Evolutionary conservation across 1,140 invertebrate species (phyloP).

Genomic region (Scaptomyza hsui): DNA sequence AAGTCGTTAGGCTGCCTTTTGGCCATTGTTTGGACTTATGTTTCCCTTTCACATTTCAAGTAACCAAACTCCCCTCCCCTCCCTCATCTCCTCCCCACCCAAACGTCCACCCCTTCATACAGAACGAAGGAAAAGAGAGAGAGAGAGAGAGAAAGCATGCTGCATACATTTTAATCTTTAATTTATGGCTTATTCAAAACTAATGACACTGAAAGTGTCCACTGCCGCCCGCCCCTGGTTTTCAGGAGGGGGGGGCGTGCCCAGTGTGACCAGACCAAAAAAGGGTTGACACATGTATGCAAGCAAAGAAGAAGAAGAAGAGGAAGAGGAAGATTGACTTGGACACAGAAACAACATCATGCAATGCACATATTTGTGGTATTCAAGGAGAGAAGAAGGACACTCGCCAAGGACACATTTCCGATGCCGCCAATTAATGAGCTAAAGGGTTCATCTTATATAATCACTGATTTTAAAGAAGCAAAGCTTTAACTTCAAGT

Average conservation of each 20-base stretch:
- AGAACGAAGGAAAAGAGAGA: constrained; percentile 6
- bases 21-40: constrained; percentile 74
- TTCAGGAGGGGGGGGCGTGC: not conserved
- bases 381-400: too few relatives aligned
- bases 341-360: too few relatives aligned
- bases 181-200: constrained; percentile 81
- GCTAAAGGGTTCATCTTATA: too few relatives aligned
- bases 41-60: constrained; percentile 64
- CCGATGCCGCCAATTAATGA: too few relatives aligned
- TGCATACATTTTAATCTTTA: constrained; percentile 73
- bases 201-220: constrained; percentile 76
- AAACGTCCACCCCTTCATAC: not conserved
- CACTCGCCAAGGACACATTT: too few relatives aligned
- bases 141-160: constrained; percentile 22
- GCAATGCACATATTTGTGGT: too few relatives aligned
- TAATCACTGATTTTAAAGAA: too few relatives aligned
- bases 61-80: not conserved
- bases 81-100: not conserved
- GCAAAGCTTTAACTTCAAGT: too few relatives aligned
- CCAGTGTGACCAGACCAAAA: constrained; percentile 6
- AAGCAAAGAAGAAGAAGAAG: too few relatives aligned
- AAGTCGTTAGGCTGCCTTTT: constrained; percentile 68
- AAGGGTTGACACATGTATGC: constrained; percentile 11
- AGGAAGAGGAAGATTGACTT: too few relatives aligned
- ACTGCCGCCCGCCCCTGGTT: constrained; percentile 9